Evolutionary conservation across 53 echinoderm and acorn worm genomes (phyloP).

Genomic region (Temnopleurus reevesii): DNA sequence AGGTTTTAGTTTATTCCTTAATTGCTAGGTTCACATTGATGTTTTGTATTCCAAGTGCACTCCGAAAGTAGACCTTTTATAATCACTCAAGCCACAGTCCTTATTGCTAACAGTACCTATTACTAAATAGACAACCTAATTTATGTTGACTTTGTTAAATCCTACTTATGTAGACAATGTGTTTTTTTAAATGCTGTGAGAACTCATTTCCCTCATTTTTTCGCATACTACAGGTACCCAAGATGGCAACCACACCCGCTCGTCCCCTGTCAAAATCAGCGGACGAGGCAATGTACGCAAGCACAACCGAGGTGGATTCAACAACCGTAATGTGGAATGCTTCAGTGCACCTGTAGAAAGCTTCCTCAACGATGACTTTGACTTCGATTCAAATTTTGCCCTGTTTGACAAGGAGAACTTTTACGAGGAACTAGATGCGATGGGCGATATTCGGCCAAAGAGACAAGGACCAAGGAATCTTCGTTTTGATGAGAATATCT

Average conservation of each 20-base stretch:
- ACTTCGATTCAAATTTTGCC: conserved; percentile 90
- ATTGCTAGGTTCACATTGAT: too few species aligned
- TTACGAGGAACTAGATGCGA: conserved; percentile 64
- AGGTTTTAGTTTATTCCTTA: too few species aligned
- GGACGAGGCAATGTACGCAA: conserved; percentile 49
- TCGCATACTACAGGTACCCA: neutral
- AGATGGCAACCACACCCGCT: conserved; percentile 51
- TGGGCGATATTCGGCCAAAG: conserved; percentile 56
- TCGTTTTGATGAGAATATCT: conserved; percentile 79
- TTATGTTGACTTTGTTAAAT: too few species aligned
- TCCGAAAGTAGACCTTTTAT: too few species aligned
- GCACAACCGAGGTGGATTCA: conserved; percentile 64
- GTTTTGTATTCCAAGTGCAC: too few species aligned
- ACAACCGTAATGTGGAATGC: conserved; percentile 79
- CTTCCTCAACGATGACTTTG: conserved; percentile 82
- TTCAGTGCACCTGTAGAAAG: conserved; percentile 90
- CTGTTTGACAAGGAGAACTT: conserved; percentile 96
- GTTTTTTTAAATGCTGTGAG: too few species aligned
- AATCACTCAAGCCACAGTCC: too few species aligned
- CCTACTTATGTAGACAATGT: too few species aligned
- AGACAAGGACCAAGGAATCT: conserved; percentile 57
- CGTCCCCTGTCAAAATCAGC: conserved; percentile 76
- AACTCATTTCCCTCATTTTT: too few species aligned
- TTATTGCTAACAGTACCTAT: too few species aligned
- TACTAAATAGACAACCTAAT: too few species aligned